These are phyloP conservation scores for Pteronura brasiliensis DNA, from an alignment of 2,113 vertebrate species.

Conservation along the genomic window DNA sequence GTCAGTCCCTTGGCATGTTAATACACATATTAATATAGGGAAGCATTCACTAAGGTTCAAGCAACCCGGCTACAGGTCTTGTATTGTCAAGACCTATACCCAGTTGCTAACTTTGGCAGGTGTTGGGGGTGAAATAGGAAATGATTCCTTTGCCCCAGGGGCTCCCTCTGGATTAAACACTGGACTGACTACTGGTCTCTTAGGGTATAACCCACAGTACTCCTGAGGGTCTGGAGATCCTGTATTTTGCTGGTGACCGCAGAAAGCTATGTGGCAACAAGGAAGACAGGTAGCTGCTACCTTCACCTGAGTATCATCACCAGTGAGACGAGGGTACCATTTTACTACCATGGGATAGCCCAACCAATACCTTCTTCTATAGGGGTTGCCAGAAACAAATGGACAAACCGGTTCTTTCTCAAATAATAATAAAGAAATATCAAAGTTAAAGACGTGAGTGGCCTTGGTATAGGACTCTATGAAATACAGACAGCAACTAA, in stretches of 20 bases:
- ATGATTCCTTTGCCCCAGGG: neutral
- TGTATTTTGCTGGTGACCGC: neutral
- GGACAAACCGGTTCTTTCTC: neutral
- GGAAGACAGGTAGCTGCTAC: neutral
- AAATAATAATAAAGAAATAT: neutral
- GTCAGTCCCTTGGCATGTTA: neutral
- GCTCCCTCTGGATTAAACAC: neutral
- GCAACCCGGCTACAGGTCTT: neutral
- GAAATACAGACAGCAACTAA: neutral
- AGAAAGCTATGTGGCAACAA: neutral
- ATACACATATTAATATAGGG: neutral
- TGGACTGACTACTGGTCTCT: neutral
- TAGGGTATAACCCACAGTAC: neutral
- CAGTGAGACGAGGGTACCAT: neutral
- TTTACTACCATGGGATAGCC: neutral
- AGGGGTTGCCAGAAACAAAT: neutral
- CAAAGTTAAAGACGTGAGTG: neutral
- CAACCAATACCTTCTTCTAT: neutral
- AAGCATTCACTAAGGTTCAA: neutral
- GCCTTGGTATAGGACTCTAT: neutral
- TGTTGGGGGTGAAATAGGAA: neutral
- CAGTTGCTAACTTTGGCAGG: neutral
- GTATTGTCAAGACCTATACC: neutral
- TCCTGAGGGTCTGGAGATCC: neutral
- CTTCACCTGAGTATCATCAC: neutral